A percentile compares a stretch with the other conserved stretches of the same genome.
These are phyloP conservation scores for Panagrolaimus sp. DNA, from an alignment of 1,140 invertebrate genomes.

Conservation along the genomic window DNA sequence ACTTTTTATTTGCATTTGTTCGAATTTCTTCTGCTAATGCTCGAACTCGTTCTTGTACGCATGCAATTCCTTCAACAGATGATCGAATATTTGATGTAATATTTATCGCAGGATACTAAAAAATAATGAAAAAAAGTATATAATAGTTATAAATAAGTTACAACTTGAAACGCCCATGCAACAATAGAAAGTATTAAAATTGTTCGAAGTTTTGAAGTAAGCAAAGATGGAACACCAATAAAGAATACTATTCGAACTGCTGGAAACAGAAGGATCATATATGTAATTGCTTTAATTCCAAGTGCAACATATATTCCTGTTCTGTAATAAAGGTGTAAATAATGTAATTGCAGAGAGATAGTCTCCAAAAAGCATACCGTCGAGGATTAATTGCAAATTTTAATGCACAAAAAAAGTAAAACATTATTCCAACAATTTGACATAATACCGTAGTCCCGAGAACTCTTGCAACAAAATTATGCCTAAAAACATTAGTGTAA, in stretches of 20 bases:
- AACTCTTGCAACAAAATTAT: slow-evolving; percentile 13
- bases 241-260: slow-evolving; percentile 25
- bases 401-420: slow-evolving; percentile 25
- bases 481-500: slow-evolving; percentile 25
- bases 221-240: slow-evolving; percentile 30
- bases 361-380: slow-evolving; percentile 19
- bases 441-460: slow-evolving; percentile 11
- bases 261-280: slow-evolving; percentile 27
- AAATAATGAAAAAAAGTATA: slow-evolving; percentile 16
- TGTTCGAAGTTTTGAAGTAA: slow-evolving; percentile 30
- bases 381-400: slow-evolving; percentile 26
- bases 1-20: slow-evolving; percentile 14
- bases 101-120: slow-evolving; percentile 32
- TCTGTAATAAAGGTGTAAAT: slow-evolving; percentile 16
- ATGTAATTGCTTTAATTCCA: slow-evolving; percentile 23
- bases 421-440: slow-evolving; percentile 30
- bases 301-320: slow-evolving; percentile 31
- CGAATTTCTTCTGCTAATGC: slow-evolving; percentile 24
- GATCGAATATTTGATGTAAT: slow-evolving; percentile 28
- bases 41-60: slow-evolving; percentile 29
- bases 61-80: slow-evolving; percentile 32
- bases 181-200: slow-evolving; percentile 31
- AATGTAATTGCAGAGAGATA: neutral
- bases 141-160: slow-evolving; percentile 9
- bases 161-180: slow-evolving; percentile 39